phyloP scores from a whole-genome alignment of 2,888 invertebrate genomes.

The Mimumesa dahlbomi region DNA sequence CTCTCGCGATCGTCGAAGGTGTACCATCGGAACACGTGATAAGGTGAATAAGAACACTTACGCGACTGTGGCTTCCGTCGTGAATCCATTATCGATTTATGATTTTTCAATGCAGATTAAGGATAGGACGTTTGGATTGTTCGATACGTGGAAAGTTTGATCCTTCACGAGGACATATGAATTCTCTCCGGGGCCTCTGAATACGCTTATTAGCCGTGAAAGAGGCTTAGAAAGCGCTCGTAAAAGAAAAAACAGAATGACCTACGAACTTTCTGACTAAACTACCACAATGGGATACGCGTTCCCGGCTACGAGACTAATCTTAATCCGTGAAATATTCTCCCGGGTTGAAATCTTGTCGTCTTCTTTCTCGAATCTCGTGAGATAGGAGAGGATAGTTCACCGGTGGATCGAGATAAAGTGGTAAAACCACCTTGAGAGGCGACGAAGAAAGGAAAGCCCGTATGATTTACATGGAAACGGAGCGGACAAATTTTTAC shows the following conservation, averaged over 20 bases:
- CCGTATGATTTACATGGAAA: slow-evolving; percentile 33
- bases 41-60: no score
- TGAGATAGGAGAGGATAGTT: slow-evolving; percentile 26
- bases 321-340: slow-evolving; percentile 70
- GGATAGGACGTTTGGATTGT: no score
- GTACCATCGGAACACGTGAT: no score
- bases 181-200: slow-evolving; percentile 10
- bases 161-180: no score
- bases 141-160: no score
- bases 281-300: slow-evolving; percentile 36
- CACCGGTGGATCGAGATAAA: slow-evolving; percentile 53
- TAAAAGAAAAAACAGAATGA: slow-evolving; percentile 42
- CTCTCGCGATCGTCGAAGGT: no score
- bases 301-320: slow-evolving; percentile 46
- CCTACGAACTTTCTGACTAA: slow-evolving; percentile 28
- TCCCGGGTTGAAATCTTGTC: slow-evolving; percentile 49
- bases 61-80: no score
- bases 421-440: slow-evolving; percentile 51
- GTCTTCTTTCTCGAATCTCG: slow-evolving; percentile 4
- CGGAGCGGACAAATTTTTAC: slow-evolving; percentile 32
- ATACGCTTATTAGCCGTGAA: slow-evolving; percentile 39
- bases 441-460: slow-evolving; percentile 18
- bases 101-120: no score
- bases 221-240: slow-evolving; percentile 23
- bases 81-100: no score